Percentiles rank a stretch among this genome's conserved stretches.
Evolutionary conservation across 2,113 vertebrate species (phyloP).

Genomic region (Nerophis lumbriciformis): DNA sequence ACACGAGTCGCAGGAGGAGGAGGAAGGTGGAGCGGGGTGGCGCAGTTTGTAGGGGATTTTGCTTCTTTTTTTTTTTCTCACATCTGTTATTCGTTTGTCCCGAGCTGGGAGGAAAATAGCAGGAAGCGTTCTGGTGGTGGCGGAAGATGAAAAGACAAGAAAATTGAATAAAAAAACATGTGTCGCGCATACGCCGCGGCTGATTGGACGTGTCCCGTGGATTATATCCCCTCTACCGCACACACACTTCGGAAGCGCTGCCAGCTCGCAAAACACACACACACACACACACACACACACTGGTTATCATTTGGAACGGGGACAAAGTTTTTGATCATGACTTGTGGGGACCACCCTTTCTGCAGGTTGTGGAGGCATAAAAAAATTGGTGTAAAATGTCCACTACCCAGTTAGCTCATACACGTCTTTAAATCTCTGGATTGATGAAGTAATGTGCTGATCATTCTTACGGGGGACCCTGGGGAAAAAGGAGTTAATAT

Average conservation of each 20-base stretch:
- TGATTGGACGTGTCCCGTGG: slow-evolving; percentile 82
- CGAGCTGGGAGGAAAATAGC: slow-evolving; percentile 90
- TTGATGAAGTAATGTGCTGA: too few species aligned
- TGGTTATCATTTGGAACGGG: too few species aligned
- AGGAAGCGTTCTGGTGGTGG: slow-evolving; percentile 92
- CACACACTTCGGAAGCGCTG: slow-evolving; percentile 28
- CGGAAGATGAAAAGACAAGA: slow-evolving; percentile 94
- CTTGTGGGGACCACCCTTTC: too few species aligned
- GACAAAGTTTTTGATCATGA: too few species aligned
- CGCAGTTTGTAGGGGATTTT: slow-evolving; percentile 30
- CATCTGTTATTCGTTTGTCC: slow-evolving; percentile 99
- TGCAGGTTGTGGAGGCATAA: too few species aligned
- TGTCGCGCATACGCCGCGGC: slow-evolving; percentile 79
- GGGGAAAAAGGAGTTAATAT: too few species aligned
- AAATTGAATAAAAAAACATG: slow-evolving; percentile 83
- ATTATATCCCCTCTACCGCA: slow-evolving; percentile 29
- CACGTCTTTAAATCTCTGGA: too few species aligned
- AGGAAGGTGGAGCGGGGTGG: slow-evolving; percentile 73
- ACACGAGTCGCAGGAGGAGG: slow-evolving; percentile 54
- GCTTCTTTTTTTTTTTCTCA: slow-evolving; percentile 79
- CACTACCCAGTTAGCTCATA: too few species aligned
- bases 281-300: slow-evolving; percentile 11
- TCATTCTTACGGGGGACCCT: too few species aligned
- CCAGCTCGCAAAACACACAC: slow-evolving; percentile 48
- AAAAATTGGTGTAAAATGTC: too few species aligned